Conservation (phyloP, 2,113 vertebrate species). For the Fulica atra region DNA sequence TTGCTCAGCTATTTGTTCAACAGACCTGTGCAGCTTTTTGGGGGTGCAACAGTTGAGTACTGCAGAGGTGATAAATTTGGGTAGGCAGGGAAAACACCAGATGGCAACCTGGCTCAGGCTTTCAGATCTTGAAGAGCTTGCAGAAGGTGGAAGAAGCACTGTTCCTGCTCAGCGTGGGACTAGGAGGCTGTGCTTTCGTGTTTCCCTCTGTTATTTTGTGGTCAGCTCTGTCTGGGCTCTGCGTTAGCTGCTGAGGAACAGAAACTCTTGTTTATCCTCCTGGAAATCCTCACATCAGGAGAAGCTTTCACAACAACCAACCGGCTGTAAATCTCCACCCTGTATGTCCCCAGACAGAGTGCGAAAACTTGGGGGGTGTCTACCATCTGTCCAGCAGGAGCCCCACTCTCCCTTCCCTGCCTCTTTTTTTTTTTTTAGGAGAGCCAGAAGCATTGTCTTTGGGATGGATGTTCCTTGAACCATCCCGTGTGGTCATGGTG, state of each 20-base stretch:
- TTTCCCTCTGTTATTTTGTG: background rate
- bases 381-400: background rate
- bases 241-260: background rate
- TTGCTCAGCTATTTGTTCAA: background rate
- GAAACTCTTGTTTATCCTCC: background rate
- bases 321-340: background rate
- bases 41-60: background rate
- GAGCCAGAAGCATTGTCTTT: background rate
- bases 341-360: background rate
- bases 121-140: background rate
- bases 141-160: background rate
- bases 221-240: background rate
- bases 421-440: background rate
- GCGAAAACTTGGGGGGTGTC: background rate
- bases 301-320: background rate
- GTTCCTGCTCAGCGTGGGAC: background rate
- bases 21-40: background rate
- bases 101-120: background rate
- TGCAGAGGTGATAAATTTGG: background rate
- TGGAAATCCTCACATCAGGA: background rate
- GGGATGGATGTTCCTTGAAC: background rate
- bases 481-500: background rate
- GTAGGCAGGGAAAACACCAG: background rate
- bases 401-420: background rate
- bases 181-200: background rate